A percentile compares a stretch with the other conserved stretches of the same genome.
These are phyloP conservation scores for Albula goreensis DNA, from an alignment of 2,113 vertebrate genomes.

Conservation along the genomic window DNA sequence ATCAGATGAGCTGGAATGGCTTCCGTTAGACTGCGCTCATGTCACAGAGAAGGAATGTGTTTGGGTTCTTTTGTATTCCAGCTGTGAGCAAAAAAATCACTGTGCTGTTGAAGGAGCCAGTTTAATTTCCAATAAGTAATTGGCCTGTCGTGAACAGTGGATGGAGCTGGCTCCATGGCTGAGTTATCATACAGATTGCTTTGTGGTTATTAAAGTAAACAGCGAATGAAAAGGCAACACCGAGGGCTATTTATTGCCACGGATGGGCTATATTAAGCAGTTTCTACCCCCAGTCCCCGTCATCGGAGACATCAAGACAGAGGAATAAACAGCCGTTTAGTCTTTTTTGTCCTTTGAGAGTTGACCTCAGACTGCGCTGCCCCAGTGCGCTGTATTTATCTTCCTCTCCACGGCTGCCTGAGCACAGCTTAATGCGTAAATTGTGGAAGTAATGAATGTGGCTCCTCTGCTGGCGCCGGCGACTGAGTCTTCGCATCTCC, in stretches of 20 bases:
- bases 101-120: not conserved
- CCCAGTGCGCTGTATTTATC: not conserved
- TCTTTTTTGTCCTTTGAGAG: constrained; percentile 9
- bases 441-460: constrained; percentile 19
- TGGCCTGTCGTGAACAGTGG: not conserved
- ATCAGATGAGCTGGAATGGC: not conserved
- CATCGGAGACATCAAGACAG: not conserved
- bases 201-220: constrained; percentile 13
- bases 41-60: not conserved
- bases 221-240: not conserved
- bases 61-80: not conserved
- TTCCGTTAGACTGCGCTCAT: not conserved
- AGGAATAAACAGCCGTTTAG: constrained; percentile 17
- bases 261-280: constrained; percentile 8
- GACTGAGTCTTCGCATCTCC: not conserved
- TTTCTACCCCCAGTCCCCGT: not conserved
- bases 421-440: constrained; percentile 17
- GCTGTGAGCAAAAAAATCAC: not conserved
- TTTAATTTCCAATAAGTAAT: not conserved
- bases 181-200: constrained; percentile 17
- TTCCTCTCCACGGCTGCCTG: not conserved
- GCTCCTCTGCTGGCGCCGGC: not conserved
- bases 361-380: not conserved
- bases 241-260: constrained; percentile 5
- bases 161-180: not conserved